Conservation (phyloP, 2,797 vertebrate species). For the Pseudochirops corinnae region DNA sequence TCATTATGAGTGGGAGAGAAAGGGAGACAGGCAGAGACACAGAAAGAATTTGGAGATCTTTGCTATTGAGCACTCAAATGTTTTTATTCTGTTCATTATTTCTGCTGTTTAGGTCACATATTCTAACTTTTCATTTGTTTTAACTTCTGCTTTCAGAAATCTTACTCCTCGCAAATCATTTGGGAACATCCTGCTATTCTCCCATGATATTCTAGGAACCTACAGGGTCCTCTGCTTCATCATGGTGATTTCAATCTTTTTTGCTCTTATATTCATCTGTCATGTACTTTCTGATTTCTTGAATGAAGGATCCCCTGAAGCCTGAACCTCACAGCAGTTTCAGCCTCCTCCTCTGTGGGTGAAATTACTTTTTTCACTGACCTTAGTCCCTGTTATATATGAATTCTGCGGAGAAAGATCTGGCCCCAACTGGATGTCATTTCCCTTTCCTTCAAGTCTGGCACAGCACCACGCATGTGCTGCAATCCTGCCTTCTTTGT, state of each 20-base stretch:
- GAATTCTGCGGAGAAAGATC: not conserved
- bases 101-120: not conserved
- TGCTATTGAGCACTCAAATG: not conserved
- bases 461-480: too few species aligned
- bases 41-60: not conserved
- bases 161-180: not conserved
- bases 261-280: not conserved
- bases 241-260: not conserved
- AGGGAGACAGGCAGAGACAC: not conserved
- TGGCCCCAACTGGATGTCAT: not conserved
- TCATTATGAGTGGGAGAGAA: not conserved
- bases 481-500: too few species aligned
- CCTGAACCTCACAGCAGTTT: not conserved
- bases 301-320: not conserved
- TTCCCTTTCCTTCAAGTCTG: not conserved
- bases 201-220: not conserved
- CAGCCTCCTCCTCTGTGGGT: not conserved
- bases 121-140: not conserved
- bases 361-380: not conserved
- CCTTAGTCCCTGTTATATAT: not conserved
- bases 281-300: not conserved
- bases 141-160: not conserved
- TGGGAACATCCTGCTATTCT: not conserved
- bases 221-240: not conserved
- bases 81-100: not conserved